Base-by-base conservation (phyloP, 2,888 invertebrate species). In the Conops quadrifasciatus region DNA sequence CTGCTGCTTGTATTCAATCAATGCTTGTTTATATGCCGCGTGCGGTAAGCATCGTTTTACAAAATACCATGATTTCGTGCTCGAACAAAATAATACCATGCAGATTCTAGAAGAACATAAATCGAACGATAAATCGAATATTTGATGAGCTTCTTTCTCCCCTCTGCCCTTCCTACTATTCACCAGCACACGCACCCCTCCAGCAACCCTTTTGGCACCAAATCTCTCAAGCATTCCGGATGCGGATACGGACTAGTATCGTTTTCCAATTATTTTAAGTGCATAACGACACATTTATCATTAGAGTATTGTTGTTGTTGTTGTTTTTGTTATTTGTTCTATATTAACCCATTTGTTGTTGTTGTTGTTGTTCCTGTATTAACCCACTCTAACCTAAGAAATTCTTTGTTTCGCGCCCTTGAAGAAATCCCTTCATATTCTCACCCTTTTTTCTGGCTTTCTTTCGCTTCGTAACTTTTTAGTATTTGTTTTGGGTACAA, bases 271-370 rank as follows among this genome's bases (percentile, higher is more conserved):
- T 75, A 73, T 70, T 58, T 71, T 73, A 71, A 73, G 74, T 79
- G 75, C 74, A 73, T 77, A 79, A 79, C 78, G 76, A 77, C 73
- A 74, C 75, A 82, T 80, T 81, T 82, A 79, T 81, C 80, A 81
- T 80, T 76, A 80, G 78, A 75, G 77, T 75, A 7, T 36, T 36
- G 4, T 36, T 9, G 36, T 36, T 36, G 9, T 36, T 36, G 36
- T 36, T 7, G 36, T 36, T 36, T 4, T 21, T 21, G 21, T 56
- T 21, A 19, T 51, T 51, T 51, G 51, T 51, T 51, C n/a, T 56
- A 9, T 15, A 16, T 2, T 21, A 56, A 56, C 21, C n/a, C 56
- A 56, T 51, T 36, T 51, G n/a, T 36, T 36, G 36, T 21, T 21
- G 21, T 56, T 21, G 5, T 51, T 51, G n/a, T 51, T 51, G 51